phyloP scores from a whole-genome alignment of 2,797 vertebrate species.

The Manis crassicaudata region DNA sequence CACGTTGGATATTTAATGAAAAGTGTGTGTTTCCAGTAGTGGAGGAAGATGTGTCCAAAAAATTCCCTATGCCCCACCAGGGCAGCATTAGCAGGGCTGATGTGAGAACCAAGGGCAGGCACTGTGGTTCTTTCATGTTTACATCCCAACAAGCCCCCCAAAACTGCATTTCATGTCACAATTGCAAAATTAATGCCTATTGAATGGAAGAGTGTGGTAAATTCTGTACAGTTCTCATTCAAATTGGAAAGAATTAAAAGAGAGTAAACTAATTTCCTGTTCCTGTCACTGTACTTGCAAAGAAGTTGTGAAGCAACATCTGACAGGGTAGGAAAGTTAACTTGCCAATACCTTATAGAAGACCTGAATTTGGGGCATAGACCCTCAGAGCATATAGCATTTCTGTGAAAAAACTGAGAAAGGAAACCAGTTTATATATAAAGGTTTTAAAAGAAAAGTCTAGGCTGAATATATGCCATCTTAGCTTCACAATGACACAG shows the following conservation, averaged over 20 bases:
- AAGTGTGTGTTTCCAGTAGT: not conserved
- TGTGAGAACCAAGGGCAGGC: not conserved
- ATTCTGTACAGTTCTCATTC: not conserved
- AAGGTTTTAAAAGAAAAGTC: not conserved
- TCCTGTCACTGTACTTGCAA: not conserved
- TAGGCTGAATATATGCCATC: not conserved
- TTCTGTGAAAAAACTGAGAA: not conserved
- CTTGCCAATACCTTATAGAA: not conserved
- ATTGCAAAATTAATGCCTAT: not conserved
- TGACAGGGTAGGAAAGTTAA: not conserved
- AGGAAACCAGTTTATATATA: not conserved
- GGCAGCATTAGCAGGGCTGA: not conserved
- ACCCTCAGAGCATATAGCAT: not conserved
- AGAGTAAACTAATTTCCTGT: not conserved
- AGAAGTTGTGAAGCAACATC: not conserved
- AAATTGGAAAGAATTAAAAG: not conserved
- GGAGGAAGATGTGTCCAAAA: not conserved
- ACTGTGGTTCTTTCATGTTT: not conserved
- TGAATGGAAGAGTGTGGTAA: not conserved
- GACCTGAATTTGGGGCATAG: not conserved
- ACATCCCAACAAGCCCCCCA: not conserved
- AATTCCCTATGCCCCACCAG: not conserved
- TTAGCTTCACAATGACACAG: not conserved
- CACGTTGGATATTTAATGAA: slow-evolving; percentile 30
- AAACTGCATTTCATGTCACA: not conserved